A percentile compares a stretch with the other conserved stretches of the same genome.
Conservation (phyloP, 2,888 invertebrate species). For the Eucriotettix oculatus region DNA sequence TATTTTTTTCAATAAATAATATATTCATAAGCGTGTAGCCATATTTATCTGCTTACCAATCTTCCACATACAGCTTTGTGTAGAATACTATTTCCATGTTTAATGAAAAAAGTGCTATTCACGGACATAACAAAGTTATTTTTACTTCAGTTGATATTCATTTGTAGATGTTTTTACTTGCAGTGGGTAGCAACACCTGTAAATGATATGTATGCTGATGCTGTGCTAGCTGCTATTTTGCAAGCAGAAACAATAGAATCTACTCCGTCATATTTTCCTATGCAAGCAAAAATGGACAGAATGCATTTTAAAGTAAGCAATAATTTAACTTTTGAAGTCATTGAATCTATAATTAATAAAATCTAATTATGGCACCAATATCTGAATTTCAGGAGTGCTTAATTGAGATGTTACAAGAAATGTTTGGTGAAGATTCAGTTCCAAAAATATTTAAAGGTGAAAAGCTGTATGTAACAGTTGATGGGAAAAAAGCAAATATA, state of each 20-base stretch:
- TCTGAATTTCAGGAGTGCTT: slow-evolving; percentile 48
- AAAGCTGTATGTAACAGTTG: slow-evolving; percentile 66
- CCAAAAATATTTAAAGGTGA: slow-evolving; percentile 89
- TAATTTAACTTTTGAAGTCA: background rate
- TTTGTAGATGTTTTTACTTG: slow-evolving; percentile 11
- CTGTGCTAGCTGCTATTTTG: slow-evolving; percentile 73
- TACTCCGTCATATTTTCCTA: slow-evolving; percentile 30
- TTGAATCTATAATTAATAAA: too few relatives aligned
- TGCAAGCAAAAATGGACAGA: slow-evolving; percentile 52
- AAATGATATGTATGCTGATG: slow-evolving; percentile 96
- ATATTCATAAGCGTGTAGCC: too few relatives aligned
- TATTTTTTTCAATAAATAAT: too few relatives aligned
- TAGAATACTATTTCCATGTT: too few relatives aligned
- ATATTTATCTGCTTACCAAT: too few relatives aligned
- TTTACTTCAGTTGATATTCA: background rate
- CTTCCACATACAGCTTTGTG: too few relatives aligned
- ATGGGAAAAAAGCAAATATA: slow-evolving; percentile 69
- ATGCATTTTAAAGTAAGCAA: slow-evolving; percentile 67
- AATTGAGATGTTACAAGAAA: slow-evolving; percentile 80
- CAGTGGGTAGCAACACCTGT: slow-evolving; percentile 90
- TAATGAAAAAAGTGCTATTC: too few relatives aligned
- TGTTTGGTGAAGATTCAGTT: slow-evolving; percentile 88
- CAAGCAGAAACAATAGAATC: slow-evolving; percentile 58
- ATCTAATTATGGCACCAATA: too few relatives aligned
- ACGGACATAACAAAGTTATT: too few relatives aligned